Conservation (phyloP, 1,140 invertebrate species). For the Drosophila miranda region DNA sequence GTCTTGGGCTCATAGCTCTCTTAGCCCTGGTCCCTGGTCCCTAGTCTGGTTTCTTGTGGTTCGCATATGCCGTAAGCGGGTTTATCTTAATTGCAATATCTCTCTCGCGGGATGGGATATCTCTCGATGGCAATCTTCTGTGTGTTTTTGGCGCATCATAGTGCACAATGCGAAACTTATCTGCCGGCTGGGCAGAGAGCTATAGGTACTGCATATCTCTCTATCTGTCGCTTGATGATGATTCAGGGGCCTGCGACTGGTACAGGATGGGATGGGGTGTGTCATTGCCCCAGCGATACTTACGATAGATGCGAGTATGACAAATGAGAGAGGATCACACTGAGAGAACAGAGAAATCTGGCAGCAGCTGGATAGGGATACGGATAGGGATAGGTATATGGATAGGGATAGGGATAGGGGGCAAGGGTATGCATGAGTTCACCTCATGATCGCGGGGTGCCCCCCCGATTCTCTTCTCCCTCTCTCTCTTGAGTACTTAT, state of each 20-base stretch:
- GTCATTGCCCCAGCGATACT: not conserved
- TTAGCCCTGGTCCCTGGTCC: not conserved
- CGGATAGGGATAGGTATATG: not conserved
- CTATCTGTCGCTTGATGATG: too few species aligned
- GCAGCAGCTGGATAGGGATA: too few species aligned
- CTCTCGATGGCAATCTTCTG: slow-evolving; percentile 63
- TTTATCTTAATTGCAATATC: slow-evolving; percentile 80
- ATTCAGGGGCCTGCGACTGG: not conserved
- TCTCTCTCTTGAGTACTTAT: slow-evolving; percentile 23
- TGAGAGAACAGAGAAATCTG: too few species aligned
- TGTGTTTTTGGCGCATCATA: slow-evolving; percentile 46
- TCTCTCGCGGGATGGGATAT: slow-evolving; percentile 36
- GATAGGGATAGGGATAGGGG: too few species aligned
- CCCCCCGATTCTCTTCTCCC: slow-evolving; percentile 2
- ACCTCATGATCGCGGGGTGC: too few species aligned
- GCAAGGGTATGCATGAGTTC: slow-evolving; percentile 27
- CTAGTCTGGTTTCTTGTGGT: slow-evolving; percentile 33
- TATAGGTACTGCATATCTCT: too few species aligned
- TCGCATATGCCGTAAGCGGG: slow-evolving; percentile 27
- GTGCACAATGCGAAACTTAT: slow-evolving; percentile 62
- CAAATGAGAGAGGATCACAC: too few species aligned
- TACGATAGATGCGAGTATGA: too few species aligned
- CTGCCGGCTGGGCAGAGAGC: slow-evolving; percentile 1
- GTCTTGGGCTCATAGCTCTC: too few species aligned
- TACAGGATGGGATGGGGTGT: not conserved